phyloP scores from a whole-genome alignment of 2,797 vertebrate genomes.

The Esox lucius region DNA sequence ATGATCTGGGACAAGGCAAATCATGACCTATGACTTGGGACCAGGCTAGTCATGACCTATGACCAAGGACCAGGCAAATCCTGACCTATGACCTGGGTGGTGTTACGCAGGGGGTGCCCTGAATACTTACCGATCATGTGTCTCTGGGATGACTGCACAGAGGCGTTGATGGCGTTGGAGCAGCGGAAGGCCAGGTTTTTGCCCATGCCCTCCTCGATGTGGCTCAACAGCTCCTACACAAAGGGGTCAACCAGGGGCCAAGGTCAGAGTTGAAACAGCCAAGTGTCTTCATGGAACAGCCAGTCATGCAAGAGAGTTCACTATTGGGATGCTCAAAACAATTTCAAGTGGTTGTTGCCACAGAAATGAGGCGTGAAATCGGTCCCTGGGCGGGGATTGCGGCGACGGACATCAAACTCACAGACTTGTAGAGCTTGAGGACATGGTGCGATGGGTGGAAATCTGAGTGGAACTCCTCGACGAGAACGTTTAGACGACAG shows the following conservation, averaged over 20 bases:
- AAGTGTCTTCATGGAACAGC: not conserved
- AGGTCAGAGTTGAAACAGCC: not conserved
- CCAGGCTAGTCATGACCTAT: not conserved
- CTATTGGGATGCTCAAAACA: not conserved
- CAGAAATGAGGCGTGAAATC: no score
- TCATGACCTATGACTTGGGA: no score
- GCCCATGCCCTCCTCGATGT: slow-evolving; percentile 94
- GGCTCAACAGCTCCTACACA: slow-evolving; percentile 86
- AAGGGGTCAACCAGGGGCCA: not conserved
- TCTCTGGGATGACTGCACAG: slow-evolving; percentile 86
- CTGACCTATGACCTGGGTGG: not conserved
- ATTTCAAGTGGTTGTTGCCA: no score
- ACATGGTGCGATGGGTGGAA: slow-evolving; percentile 92
- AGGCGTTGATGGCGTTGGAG: slow-evolving; percentile 83
- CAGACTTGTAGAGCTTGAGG: slow-evolving; percentile 90
- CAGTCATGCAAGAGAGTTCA: not conserved
- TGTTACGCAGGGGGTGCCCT: not conserved
- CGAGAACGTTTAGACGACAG: slow-evolving; percentile 89
- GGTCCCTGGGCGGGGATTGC: no score
- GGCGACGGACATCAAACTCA: slow-evolving; percentile 64
- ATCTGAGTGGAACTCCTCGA: slow-evolving; percentile 89
- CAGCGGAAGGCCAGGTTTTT: slow-evolving; percentile 95
- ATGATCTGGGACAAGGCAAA: not conserved
- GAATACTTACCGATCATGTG: slow-evolving; percentile 91
- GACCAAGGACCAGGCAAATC: not conserved